Base-by-base conservation (phyloP, 1,140 invertebrate genomes). In the Hormaphis cornu region DNA sequence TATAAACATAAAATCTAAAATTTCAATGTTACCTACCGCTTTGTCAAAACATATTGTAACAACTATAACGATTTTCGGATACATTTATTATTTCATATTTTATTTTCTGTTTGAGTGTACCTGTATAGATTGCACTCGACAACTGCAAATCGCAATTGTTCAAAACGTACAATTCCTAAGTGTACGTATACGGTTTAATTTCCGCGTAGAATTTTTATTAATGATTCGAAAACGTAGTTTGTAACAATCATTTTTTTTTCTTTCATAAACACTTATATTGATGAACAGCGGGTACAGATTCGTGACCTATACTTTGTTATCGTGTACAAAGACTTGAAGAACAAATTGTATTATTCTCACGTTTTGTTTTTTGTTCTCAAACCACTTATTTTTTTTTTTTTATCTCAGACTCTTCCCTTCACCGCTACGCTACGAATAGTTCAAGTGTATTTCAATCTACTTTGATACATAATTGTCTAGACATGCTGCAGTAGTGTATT, bases 301-400 rank as follows among this genome's bases (percentile, higher is more conserved):
- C 54, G 54, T 58, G 54, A 58, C 54, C 14, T 58, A 37, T 58
- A 40, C 20, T 24, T 58, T 58, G 33, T 52, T 30, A 58, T 40
- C 54, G 54, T 40, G 35, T 58, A 58, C 54, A 40, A 58, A 24
- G 20, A 58, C 30, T 56, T 35, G 14, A 56, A 56, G 18, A 56
- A 40, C 33, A 7, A 58, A 58, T 58, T 58, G 54, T 8, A 40
- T n/a, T n/a, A n/a, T 58, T 58, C 54, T 58, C 54, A 58, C 54
- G 54, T 58, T 20, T 40, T 58, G 37, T 33, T 33, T 33, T 37
- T 35, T 58, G 33, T 58, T 58, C 54, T 40, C 54, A 35, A 10
- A 58, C 20, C 35, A 58, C 18, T 40, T 37, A 28, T 33, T 24
- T 20, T 40, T 33, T 24, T 20, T 40, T 58, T 58, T 35, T 35